Base-by-base conservation (phyloP, 2,888 invertebrate species). In the Seira ritae region DNA sequence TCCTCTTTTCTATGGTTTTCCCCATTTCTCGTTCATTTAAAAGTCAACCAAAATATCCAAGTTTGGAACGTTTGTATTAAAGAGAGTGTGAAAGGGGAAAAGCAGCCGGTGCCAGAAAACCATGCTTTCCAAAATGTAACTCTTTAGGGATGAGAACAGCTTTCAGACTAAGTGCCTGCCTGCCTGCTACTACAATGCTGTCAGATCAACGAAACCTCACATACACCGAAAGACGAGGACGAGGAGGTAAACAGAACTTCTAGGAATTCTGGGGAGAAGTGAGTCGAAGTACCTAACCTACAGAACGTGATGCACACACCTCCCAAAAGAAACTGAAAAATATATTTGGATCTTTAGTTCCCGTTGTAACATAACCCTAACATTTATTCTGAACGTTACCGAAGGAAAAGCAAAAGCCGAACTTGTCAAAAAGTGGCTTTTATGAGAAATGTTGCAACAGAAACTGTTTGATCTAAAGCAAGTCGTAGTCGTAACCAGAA, bases 391-490 rank as follows among this genome's bases (percentile, higher is more conserved):
- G 31, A n/a, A 69, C 69, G 17, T 22, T 65, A n/a, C 20, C 22
- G 12, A 65, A 20, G 24, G 22, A 67, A 37, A 15, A 31, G 67
- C 23, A 67, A 37, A 15, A 31, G 67, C 23, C 68, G 0, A 78
- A 79, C 67, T 17, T 80, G 80, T 73, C 80, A 73, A 73, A 73
- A n/a, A 73, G 74, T 55, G 68, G 80, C 69, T 74, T 80, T 73
- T 55, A 80, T 80, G 80, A 80, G 68, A 67, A 80, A 80, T 80
- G 68, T 17, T 74, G 19, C 4, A 65, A 17, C 19, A 65, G 65
- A 17, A 65, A 65, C 22, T 22, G 22, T 8, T 22, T 6, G 22
- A 65, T 10, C 60, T 60, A 50, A 31, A 73, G 15, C 66, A 76
- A 68, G 68, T 74, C 65, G 23, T 22, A 8, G 23, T 55, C 17